Base-by-base conservation (phyloP, 2,113 vertebrate species). In the Chaetodon trifascialis region DNA sequence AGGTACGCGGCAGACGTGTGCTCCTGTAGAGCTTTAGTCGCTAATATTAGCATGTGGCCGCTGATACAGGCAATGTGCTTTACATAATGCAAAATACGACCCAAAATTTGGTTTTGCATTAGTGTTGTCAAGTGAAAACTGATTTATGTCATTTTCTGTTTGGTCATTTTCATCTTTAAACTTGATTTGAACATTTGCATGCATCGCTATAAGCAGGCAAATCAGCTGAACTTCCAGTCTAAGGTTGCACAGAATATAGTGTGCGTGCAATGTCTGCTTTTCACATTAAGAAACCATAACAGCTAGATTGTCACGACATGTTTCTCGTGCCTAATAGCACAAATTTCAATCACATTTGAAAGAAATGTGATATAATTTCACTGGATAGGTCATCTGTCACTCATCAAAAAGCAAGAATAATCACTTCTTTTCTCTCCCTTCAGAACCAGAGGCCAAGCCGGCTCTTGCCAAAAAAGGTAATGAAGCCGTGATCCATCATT, bases 381-480 rank as follows among this genome's bases (percentile, higher is more conserved):
- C 0, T 23, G 11, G 11, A 44, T 19, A 4, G n/a, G 49, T 42
- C 4, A 60, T 19, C 17, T 19, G 12, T 64, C 58, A 19, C 11
- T 10, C 16, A 7, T 55, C 11, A 49, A 54, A 36, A 38, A 25
- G 15, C 23, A 38, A 38, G 14, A 62, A 34, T 70, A 8, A 60
- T 44, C 14, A 60, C 15, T 4, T 15, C 4, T 19, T 5, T 49
- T 56, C 15, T 65, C 49, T 66, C 10, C 76, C 14, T 46, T 54
- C n/a, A 93, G 90, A 88, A 73, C 21, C 75, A 51, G 82, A 86
- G n/a, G 54, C n/a, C 58, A 89, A 87, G 63, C 60, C 73, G 10
- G 69, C 65, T 34, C 34, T 46, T 65, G 38, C 46, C 71, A 89
- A 68, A 74, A 90, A 86, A 90, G 88, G 89, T 92, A 79, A 82